These are phyloP conservation scores for Zaprionus lachaisei DNA, from an alignment of 1,140 invertebrate species.

Conservation along the genomic window DNA sequence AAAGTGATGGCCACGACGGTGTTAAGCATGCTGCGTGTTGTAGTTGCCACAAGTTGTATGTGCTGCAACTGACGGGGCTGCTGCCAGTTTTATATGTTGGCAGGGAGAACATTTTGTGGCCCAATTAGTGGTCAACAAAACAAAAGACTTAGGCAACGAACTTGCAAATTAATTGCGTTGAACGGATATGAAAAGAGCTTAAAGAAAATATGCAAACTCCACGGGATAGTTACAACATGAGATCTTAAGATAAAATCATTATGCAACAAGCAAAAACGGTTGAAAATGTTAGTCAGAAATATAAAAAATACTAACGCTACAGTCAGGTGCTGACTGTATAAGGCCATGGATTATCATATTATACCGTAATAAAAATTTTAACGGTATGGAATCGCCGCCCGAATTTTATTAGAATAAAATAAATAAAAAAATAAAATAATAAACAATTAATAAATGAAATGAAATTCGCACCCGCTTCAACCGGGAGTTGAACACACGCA, in stretches of 20 bases:
- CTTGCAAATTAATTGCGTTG: conserved; percentile 68
- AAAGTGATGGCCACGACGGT: not conserved
- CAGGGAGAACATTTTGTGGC: conserved; percentile 6
- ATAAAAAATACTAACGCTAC: too few relatives aligned
- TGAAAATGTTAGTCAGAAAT: not conserved
- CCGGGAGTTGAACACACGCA: too few relatives aligned
- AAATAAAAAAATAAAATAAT: too few relatives aligned
- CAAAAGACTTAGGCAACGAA: conserved; percentile 78
- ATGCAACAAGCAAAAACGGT: not conserved
- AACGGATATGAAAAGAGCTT: conserved; percentile 33
- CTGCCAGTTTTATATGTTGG: conserved; percentile 28
- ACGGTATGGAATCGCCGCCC: too few relatives aligned
- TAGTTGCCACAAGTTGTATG: conserved; percentile 39
- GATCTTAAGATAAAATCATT: conserved; percentile 7
- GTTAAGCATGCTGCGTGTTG: conserved; percentile 44
- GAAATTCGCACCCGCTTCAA: too few relatives aligned
- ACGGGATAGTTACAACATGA: conserved; percentile 18
- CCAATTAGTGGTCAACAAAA: conserved; percentile 54
- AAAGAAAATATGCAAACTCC: conserved; percentile 1
- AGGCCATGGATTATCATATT: too few relatives aligned
- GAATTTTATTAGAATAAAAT: too few relatives aligned
- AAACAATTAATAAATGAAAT: too few relatives aligned
- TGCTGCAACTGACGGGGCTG: conserved; percentile 3
- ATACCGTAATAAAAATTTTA: too few relatives aligned
- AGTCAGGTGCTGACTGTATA: too few relatives aligned